Base-by-base conservation (phyloP, 92 coral and sea anemone species). In the Zoanthus solanderi region DNA sequence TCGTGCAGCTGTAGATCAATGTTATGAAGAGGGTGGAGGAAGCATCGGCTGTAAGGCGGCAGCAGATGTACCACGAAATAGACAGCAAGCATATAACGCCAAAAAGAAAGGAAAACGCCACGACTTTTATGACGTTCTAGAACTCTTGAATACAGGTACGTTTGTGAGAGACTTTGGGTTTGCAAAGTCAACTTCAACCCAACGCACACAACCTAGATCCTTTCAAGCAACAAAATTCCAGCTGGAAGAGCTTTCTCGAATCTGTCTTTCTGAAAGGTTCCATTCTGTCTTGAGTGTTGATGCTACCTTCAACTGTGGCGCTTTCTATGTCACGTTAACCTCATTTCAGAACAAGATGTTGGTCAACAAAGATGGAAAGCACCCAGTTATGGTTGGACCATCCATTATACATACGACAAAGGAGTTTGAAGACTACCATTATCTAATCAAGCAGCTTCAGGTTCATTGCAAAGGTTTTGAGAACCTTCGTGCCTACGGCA, bases 271-370 rank as follows among this genome's bases (percentile, higher is more conserved):
- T 34, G n/a, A 34, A 76, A 87, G 56, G 83, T 90, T 78, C 56
- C 31, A 54, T 83, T 50, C 84, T n/a, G 89, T 89, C 15, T 89
- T 92, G 12, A 76, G 88, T 23, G 75, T 89, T 77, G 90, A 92
- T 78, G 92, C 90, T 31, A 91, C 77, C 57, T 91, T 91, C 71
- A 91, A 88, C 71, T 91, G 92, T 88, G 94, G 94, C 15, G 65
- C 83, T 17, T 91, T 88, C 82, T 84, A 50, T 61, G 89, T 83
- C 31, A 88, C 89, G 46, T 46, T 90, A 50, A 90, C 87, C 17
- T 90, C 56, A 16, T 90, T 52, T 87, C 34, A 78, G 71, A 10
- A 90, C 84, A 75, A 72, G 71, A 90, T 90, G 90, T 87, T 91
- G 68, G 84, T 87, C 18, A 87, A 87, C 75, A 74, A 72, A 16